Evolutionary conservation across 2,797 vertebrate species (phyloP).

Genomic region (Mionectes olivaceus): DNA sequence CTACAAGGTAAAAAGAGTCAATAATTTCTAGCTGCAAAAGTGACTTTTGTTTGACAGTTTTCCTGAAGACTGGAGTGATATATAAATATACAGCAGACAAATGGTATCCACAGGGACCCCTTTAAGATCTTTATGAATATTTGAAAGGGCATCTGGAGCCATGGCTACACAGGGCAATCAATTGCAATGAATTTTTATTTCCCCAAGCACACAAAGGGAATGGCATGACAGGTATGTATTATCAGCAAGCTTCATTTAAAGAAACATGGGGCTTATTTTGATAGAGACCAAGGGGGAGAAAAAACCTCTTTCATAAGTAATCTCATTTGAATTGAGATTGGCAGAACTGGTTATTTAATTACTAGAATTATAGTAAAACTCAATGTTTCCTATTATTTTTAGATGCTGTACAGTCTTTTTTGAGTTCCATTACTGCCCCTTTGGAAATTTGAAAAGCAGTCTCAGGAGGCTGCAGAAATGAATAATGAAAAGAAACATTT

Average conservation of each 20-base stretch:
- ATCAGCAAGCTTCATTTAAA: constrained; percentile 53
- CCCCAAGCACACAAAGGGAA: constrained; percentile 12
- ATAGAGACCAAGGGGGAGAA: not conserved
- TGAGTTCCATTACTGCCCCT: not conserved
- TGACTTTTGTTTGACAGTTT: constrained; percentile 64
- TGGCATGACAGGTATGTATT: constrained; percentile 28
- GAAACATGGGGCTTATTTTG: constrained; percentile 7
- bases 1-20: constrained; percentile 29
- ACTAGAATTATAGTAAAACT: not conserved
- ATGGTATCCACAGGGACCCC: constrained; percentile 25
- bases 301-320: not conserved
- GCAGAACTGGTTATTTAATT: constrained; percentile 37
- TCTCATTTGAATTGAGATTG: constrained; percentile 15
- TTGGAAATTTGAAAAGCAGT: constrained; percentile 26
- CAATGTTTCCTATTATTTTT: not conserved
- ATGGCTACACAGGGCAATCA: constrained; percentile 31
- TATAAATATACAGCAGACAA: constrained; percentile 57
- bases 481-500: not conserved
- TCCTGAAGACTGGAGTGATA: constrained; percentile 36
- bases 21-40: constrained; percentile 33
- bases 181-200: constrained; percentile 76
- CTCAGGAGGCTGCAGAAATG: not conserved
- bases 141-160: constrained; percentile 65
- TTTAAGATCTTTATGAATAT: constrained; percentile 72
- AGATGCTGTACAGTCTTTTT: not conserved